phyloP scores from a whole-genome alignment of 92 coral and sea anemone genomes.

The Paramuricea clavata region DNA sequence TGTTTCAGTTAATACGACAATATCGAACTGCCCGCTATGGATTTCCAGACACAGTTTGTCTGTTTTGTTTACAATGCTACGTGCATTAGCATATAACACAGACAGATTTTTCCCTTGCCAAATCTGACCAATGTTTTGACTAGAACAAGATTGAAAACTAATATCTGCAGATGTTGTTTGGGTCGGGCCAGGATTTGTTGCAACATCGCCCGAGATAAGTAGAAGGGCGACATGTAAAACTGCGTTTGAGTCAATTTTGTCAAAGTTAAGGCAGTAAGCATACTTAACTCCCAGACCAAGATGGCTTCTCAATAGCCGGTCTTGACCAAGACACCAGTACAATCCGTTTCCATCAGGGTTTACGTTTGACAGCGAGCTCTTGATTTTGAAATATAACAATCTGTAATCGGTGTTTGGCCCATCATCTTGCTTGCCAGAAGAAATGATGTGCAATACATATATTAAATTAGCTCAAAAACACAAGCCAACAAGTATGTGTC shows the following conservation, averaged over 20 bases:
- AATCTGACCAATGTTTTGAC: neutral
- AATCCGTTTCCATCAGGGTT: too few relatives aligned
- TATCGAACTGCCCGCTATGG: conserved; percentile 26
- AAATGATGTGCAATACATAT: too few relatives aligned
- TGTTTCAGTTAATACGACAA: conserved; percentile 52
- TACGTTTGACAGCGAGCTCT: too few relatives aligned
- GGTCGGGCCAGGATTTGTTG: neutral
- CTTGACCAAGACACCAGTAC: too few relatives aligned
- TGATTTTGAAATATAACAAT: neutral
- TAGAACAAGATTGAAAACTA: neutral
- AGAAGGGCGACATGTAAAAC: neutral
- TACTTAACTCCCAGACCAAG: conserved; percentile 10
- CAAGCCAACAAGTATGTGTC: too few relatives aligned
- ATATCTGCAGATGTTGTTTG: neutral
- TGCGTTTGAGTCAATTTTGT: neutral
- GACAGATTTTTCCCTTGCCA: neutral
- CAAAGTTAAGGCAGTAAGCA: neutral
- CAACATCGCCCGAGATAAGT: neutral
- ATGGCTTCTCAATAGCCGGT: neutral
- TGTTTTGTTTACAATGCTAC: conserved; percentile 61
- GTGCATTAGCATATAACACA: conserved; percentile 56
- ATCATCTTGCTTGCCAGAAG: neutral
- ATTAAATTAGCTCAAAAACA: too few relatives aligned
- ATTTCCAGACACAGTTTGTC: neutral
- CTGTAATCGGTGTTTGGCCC: neutral